phyloP scores from a whole-genome alignment of 2,888 invertebrate species.

The Eupithecia centaureata region DNA sequence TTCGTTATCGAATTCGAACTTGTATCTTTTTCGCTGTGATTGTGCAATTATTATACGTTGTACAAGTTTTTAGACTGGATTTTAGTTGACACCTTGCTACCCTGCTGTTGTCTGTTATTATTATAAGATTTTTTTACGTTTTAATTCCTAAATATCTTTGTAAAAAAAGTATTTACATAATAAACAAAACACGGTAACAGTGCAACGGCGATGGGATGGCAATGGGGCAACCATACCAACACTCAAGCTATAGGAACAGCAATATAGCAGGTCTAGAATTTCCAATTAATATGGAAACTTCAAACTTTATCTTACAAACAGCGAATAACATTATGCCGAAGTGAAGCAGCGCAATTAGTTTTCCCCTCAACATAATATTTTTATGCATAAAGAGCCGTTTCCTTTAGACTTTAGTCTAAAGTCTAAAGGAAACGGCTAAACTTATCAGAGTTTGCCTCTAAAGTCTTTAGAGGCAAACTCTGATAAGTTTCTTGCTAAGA shows the following conservation, averaged over 20 bases:
- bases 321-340: constrained; percentile 31
- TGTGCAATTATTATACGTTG: too few relatives aligned
- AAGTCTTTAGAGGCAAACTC: constrained; percentile 38
- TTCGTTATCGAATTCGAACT: too few relatives aligned
- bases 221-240: neutral
- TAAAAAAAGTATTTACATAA: too few relatives aligned
- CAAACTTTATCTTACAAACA: constrained; percentile 29
- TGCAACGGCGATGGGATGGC: neutral
- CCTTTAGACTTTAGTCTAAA: too few relatives aligned
- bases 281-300: constrained; percentile 40
- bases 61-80: too few relatives aligned
- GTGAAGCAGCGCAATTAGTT: constrained; percentile 40
- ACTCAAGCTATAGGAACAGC: neutral
- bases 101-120: too few relatives aligned
- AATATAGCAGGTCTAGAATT: constrained; percentile 17
- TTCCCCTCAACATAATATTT: constrained; percentile 36
- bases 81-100: too few relatives aligned
- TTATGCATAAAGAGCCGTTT: constrained; percentile 38
- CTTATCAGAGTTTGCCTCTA: too few relatives aligned
- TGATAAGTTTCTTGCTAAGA: constrained; percentile 43
- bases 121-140: too few relatives aligned
- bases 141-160: too few relatives aligned
- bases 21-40: too few relatives aligned
- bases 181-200: neutral
- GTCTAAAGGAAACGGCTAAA: too few relatives aligned